Conservation (phyloP, 2,797 vertebrate species). For the Cyprinodon diabolis region DNA sequence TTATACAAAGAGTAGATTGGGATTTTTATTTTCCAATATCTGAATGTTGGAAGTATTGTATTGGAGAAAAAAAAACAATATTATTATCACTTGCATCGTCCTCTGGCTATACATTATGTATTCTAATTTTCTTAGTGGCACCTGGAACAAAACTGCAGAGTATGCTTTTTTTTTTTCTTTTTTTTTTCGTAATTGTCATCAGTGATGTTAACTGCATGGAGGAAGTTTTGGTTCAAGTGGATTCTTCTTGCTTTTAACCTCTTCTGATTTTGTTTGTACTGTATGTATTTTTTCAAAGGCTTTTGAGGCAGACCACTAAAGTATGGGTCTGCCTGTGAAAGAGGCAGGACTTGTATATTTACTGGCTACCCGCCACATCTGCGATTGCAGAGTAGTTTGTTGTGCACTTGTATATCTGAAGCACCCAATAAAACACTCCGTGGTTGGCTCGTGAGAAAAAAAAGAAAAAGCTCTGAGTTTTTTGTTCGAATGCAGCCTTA, state of each 20-base stretch:
- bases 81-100: conserved; percentile 81
- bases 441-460: conserved; percentile 82
- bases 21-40: conserved; percentile 94
- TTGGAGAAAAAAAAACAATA: conserved; percentile 82
- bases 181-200: conserved; percentile 85
- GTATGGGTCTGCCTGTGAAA: conserved; percentile 88
- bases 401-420: conserved; percentile 99
- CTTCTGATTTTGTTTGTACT: conserved; percentile 82
- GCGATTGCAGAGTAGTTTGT: conserved; percentile 94
- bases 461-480: conserved; percentile 49
- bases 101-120: conserved; percentile 91
- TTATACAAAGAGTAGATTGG: conserved; percentile 89
- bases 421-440: conserved; percentile 98
- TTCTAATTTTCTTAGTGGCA: conserved; percentile 83
- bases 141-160: conserved; percentile 89
- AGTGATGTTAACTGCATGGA: conserved; percentile 92
- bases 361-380: conserved; percentile 93
- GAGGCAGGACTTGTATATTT: conserved; percentile 97
- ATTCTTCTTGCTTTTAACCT: conserved; percentile 84
- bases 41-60: conserved; percentile 94
- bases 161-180: conserved; percentile 82
- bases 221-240: conserved; percentile 85
- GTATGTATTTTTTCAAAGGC: conserved; percentile 88
- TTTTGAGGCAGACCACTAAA: conserved; percentile 90
- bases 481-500: conserved; percentile 22